phyloP scores from a whole-genome alignment of 2,113 vertebrate species.

The Origma solitaria region DNA sequence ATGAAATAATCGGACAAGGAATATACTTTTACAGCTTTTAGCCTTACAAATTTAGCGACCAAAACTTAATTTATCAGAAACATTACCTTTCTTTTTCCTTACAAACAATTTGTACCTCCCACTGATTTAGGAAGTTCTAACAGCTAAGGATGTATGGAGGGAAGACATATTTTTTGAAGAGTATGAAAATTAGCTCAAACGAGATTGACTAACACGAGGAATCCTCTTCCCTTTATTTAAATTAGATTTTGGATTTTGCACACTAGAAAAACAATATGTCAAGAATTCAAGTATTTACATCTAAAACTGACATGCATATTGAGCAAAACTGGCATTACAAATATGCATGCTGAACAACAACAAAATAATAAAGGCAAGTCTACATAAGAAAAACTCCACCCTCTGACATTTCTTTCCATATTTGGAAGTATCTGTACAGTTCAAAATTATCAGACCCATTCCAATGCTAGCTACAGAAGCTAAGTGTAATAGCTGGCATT shows the following conservation, averaged over 20 bases:
- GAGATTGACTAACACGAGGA: background rate
- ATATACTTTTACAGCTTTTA: background rate
- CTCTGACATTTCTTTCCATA: background rate
- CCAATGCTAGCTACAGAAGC: background rate
- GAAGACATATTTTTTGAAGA: background rate
- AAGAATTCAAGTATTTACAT: background rate
- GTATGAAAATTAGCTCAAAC: background rate
- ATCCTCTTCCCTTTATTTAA: background rate
- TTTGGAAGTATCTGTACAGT: background rate
- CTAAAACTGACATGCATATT: background rate
- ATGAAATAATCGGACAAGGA: background rate
- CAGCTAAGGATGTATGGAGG: fast-evolving
- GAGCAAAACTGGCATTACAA: background rate
- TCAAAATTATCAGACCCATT: background rate
- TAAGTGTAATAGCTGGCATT: background rate
- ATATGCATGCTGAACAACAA: background rate
- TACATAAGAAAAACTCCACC: background rate
- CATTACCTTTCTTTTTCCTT: background rate
- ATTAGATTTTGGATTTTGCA: background rate
- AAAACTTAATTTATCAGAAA: background rate
- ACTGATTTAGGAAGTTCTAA: background rate
- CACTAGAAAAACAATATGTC: background rate
- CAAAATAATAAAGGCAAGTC: background rate
- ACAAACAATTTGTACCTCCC: background rate
- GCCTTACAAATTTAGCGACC: background rate